A percentile compares a stretch with the other conserved stretches of the same genome.
These are phyloP conservation scores for Australoheros facetus DNA, from an alignment of 2,797 vertebrate genomes.

Conservation along the genomic window DNA sequence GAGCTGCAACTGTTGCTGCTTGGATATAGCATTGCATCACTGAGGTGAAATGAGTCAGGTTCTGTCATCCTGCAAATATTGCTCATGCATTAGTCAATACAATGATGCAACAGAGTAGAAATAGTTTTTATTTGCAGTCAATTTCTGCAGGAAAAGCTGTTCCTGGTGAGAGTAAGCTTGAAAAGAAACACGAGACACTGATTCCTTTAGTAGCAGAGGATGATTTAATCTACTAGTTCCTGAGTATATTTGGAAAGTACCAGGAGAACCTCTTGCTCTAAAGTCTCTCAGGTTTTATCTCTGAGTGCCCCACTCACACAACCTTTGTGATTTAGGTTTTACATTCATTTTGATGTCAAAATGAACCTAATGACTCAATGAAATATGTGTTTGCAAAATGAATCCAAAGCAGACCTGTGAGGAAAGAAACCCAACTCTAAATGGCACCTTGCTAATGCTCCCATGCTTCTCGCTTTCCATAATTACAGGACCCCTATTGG, in stretches of 20 bases:
- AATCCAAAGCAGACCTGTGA: slow-evolving; percentile 37
- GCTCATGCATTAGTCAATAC: slow-evolving; percentile 27
- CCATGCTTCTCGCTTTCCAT: slow-evolving; percentile 60
- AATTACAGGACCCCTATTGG: slow-evolving; percentile 80
- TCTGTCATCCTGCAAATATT: slow-evolving; percentile 24
- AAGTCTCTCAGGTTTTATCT: slow-evolving; percentile 4
- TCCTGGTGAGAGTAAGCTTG: slow-evolving; percentile 2
- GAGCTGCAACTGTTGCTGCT: slow-evolving; percentile 16
- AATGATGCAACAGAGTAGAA: slow-evolving; percentile 59
- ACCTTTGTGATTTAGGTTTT: slow-evolving; percentile 17
- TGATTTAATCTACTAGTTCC: not conserved
- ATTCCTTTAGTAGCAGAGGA: not conserved
- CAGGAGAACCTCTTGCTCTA: not conserved
- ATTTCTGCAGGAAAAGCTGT: not conserved
- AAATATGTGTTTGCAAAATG: not conserved
- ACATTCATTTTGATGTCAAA: not conserved
- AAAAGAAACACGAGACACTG: slow-evolving; percentile 10
- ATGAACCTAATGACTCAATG: slow-evolving; percentile 16
- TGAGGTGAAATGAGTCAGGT: slow-evolving; percentile 13
- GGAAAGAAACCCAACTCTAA: slow-evolving; percentile 25
- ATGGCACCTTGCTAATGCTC: slow-evolving; percentile 52
- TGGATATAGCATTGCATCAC: slow-evolving; percentile 14
- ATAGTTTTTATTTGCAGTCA: slow-evolving; percentile 16
- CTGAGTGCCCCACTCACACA: slow-evolving; percentile 3
- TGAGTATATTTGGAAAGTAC: slow-evolving; percentile 3